These are phyloP conservation scores for Reticulitermes lucifugus DNA, from an alignment of 2,888 invertebrate genomes.

Conservation along the genomic window DNA sequence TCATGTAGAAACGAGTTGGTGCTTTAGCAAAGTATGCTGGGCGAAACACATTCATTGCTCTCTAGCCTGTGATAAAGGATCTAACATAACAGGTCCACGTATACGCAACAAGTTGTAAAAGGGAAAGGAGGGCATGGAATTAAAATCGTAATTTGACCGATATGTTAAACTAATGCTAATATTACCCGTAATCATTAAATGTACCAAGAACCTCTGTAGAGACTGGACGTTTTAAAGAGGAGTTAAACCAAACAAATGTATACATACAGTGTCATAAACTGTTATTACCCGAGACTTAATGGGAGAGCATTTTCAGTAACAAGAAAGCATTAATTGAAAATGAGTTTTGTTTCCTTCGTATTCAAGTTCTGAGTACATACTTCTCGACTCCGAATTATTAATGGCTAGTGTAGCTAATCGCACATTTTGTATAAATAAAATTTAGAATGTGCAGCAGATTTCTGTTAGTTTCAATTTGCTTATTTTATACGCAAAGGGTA, in stretches of 20 bases:
- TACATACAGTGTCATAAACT: neutral
- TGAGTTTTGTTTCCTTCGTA: neutral
- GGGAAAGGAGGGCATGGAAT: neutral
- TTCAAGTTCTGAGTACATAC: constrained; percentile 31
- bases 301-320: neutral
- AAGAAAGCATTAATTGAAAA: neutral
- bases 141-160: constrained; percentile 6
- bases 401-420: constrained; percentile 31
- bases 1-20: neutral
- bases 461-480: neutral
- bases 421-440: constrained; percentile 20
- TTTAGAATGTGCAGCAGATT: constrained; percentile 6
- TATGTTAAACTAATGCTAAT: neutral
- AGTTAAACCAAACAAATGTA: neutral
- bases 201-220: neutral
- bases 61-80: constrained; percentile 50
- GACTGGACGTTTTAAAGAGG: neutral
- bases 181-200: neutral
- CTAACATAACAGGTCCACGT: constrained; percentile 37
- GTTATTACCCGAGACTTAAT: neutral
- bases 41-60: constrained; percentile 2
- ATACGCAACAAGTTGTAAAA: constrained; percentile 40
- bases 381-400: constrained; percentile 58
- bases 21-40: neutral
- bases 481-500: neutral